Evolutionary conservation across 2,888 invertebrate species (phyloP).

Genomic region (Priapulus caudatus): DNA sequence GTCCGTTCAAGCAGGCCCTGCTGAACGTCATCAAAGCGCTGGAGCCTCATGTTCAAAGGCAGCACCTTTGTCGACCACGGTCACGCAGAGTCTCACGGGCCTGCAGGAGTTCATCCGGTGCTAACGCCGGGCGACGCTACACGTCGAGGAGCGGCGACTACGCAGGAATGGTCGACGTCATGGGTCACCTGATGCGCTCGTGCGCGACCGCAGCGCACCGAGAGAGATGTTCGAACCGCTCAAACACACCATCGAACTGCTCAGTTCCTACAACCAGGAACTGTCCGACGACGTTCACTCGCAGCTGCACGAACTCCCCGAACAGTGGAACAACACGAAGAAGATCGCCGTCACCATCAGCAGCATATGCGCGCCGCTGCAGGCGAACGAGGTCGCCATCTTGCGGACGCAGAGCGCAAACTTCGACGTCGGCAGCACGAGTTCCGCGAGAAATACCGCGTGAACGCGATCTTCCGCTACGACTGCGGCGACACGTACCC

Average conservation of each 20-base stretch:
- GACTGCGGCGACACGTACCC: constrained; percentile 35
- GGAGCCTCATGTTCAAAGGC: constrained; percentile 94
- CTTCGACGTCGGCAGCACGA: constrained; percentile 71
- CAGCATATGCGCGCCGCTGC: constrained; percentile 84
- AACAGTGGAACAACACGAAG: constrained; percentile 89
- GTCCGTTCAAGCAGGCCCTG: constrained; percentile 78
- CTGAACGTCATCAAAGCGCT: constrained; percentile 77
- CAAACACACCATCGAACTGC: constrained; percentile 76
- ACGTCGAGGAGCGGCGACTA: constrained; percentile 80
- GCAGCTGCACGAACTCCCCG: constrained; percentile 76
- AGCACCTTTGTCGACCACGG: constrained; percentile 82
- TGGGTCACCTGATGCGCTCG: constrained; percentile 83
- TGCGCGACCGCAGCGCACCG: constrained; percentile 73
- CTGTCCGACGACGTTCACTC: constrained; percentile 91
- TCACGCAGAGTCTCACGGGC: constrained; percentile 66
- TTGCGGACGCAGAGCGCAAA: constrained; percentile 71
- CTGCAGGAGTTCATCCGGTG: constrained; percentile 75
- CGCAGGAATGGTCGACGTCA: constrained; percentile 71
- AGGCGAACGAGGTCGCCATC: constrained; percentile 82
- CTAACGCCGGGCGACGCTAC: constrained; percentile 67
- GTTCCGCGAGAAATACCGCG: constrained; percentile 75
- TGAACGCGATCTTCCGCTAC: constrained; percentile 37
- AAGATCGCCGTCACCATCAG: constrained; percentile 79
- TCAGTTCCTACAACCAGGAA: constrained; percentile 90
- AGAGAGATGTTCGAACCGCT: constrained; percentile 93